phyloP scores from a whole-genome alignment of 1,140 invertebrate genomes.

The Cherax destructor region DNA sequence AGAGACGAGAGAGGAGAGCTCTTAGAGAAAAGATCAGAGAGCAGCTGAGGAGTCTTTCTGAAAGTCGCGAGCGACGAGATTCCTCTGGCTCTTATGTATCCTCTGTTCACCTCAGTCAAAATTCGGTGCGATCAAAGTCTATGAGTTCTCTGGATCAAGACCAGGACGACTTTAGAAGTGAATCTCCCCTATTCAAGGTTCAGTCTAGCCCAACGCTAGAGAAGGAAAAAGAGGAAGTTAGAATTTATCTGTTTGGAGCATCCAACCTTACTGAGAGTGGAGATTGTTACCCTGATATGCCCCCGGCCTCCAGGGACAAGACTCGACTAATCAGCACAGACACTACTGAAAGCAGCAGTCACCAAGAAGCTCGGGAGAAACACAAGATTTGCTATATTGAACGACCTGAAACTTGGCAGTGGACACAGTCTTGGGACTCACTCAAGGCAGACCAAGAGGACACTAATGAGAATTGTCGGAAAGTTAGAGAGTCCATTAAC shows the following conservation, averaged over 20 bases:
- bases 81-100: slow-evolving; percentile 62
- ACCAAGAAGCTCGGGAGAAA: slow-evolving; percentile 3
- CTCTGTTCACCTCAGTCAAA: slow-evolving; percentile 61
- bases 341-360: neutral
- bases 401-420: slow-evolving; percentile 33
- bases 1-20: slow-evolving; percentile 63
- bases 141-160: slow-evolving; percentile 71
- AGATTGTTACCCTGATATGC: neutral
- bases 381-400: neutral
- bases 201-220: slow-evolving; percentile 70
- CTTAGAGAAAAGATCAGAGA: slow-evolving; percentile 62
- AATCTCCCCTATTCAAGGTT: slow-evolving; percentile 69
- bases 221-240: slow-evolving; percentile 68
- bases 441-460: slow-evolving; percentile 14
- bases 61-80: slow-evolving; percentile 55
- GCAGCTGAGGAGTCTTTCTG: slow-evolving; percentile 66
- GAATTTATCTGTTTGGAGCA: slow-evolving; percentile 64
- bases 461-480: neutral
- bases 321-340: neutral
- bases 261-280: slow-evolving; percentile 61
- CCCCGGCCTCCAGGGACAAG: slow-evolving; percentile 2
- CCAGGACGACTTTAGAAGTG: slow-evolving; percentile 59
- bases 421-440: slow-evolving; percentile 51
- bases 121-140: slow-evolving; percentile 69
- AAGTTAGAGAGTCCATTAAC: slow-evolving; percentile 37